Conservation (phyloP, 2,888 invertebrate genomes). For the Hedya salicella region DNA sequence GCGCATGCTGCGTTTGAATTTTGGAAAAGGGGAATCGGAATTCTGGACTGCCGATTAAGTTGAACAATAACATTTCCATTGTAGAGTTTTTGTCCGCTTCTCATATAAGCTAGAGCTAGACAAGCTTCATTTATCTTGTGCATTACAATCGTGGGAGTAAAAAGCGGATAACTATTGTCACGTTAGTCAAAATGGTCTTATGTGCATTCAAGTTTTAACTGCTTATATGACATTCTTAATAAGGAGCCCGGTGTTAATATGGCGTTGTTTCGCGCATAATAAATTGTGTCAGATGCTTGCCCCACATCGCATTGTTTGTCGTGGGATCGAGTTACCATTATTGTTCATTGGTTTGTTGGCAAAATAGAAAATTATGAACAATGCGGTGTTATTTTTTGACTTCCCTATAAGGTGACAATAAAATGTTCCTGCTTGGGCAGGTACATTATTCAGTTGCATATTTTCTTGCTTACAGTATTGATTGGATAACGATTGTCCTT, state of each 20-base stretch:
- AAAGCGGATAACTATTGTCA: slow-evolving; percentile 16
- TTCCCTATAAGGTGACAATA: slow-evolving; percentile 57
- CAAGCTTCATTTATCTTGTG: slow-evolving; percentile 37
- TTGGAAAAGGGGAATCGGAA: neutral
- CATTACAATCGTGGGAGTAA: slow-evolving; percentile 33
- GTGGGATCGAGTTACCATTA: slow-evolving; percentile 75
- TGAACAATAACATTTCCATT: slow-evolving; percentile 30
- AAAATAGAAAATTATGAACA: slow-evolving; percentile 80
- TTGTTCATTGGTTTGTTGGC: slow-evolving; percentile 71
- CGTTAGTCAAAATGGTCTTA: slow-evolving; percentile 18
- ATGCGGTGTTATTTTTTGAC: slow-evolving; percentile 68
- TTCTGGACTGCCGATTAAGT: slow-evolving; percentile 5
- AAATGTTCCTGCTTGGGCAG: slow-evolving; percentile 2
- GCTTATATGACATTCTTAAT: slow-evolving; percentile 24
- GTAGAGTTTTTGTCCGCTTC: slow-evolving; percentile 37
- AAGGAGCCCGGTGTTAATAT: slow-evolving; percentile 53
- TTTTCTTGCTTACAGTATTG: neutral
- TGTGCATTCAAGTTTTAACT: slow-evolving; percentile 1
- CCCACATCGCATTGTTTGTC: slow-evolving; percentile 80
- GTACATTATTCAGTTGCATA: neutral
- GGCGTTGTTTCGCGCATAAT: slow-evolving; percentile 73
- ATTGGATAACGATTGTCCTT: neutral
- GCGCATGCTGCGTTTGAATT: neutral
- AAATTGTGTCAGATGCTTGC: slow-evolving; percentile 82
- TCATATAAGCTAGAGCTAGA: slow-evolving; percentile 33